Conservation (phyloP, 2,797 vertebrate species). For the Chromis chromis region DNA sequence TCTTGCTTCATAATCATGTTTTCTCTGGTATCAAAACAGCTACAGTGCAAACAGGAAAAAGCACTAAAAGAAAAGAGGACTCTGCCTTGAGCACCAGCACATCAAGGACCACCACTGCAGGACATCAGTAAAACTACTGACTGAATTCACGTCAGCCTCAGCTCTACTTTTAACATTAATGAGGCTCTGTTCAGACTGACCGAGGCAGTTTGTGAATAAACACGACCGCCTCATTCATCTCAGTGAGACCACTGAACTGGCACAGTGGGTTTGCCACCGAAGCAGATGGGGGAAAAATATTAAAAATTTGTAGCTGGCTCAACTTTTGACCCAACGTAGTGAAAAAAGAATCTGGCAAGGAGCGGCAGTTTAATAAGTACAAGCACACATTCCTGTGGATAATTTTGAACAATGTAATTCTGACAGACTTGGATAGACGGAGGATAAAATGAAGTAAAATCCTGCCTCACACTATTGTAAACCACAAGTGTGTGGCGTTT, state of each 20-base stretch:
- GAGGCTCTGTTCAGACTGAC: background rate
- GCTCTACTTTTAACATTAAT: constrained; percentile 12
- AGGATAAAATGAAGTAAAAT: too few relatives aligned
- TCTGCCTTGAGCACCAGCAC: background rate
- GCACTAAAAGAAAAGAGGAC: background rate
- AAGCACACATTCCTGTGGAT: background rate
- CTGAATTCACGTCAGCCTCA: background rate
- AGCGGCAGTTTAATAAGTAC: too few relatives aligned
- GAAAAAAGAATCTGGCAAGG: background rate
- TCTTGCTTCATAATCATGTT: background rate
- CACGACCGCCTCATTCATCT: background rate
- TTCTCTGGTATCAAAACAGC: background rate
- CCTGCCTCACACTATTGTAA: background rate
- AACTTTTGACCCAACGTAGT: background rate
- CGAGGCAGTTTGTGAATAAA: background rate
- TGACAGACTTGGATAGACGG: too few relatives aligned
- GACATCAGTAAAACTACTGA: constrained; percentile 6
- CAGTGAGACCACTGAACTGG: background rate
- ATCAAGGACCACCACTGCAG: constrained; percentile 3
- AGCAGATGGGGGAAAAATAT: background rate
- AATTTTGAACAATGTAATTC: background rate
- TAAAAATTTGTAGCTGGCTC: background rate
- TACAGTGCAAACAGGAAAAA: constrained; percentile 8
- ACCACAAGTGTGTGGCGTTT: too few relatives aligned
- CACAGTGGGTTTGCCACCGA: background rate